Conservation (phyloP, 2,888 invertebrate genomes). For the Netelia inedita region DNA sequence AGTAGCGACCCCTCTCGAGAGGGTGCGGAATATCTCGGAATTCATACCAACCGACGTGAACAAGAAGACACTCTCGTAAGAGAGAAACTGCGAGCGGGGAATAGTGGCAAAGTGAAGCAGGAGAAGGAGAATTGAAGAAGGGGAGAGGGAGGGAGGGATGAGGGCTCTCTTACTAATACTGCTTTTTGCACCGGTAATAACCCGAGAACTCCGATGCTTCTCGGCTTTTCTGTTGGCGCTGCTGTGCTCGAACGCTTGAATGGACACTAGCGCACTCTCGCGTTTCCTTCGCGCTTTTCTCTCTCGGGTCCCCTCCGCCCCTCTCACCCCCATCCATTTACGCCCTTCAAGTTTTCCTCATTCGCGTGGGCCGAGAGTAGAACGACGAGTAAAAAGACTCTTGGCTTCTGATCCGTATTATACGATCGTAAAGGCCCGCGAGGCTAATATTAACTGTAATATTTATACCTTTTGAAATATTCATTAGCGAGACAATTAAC, state of each 20-base stretch:
- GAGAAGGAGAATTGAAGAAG: constrained; percentile 22
- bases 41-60: constrained; percentile 48
- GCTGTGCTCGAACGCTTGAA: constrained; percentile 32
- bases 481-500: not conserved
- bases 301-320: not conserved
- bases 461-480: not conserved
- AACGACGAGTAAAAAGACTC: constrained; percentile 33
- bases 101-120: not conserved
- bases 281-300: constrained; percentile 1
- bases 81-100: not conserved
- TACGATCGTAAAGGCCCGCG: constrained; percentile 11
- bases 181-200: constrained; percentile 58
- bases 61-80: constrained; percentile 29
- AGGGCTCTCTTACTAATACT: constrained; percentile 4
- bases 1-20: constrained; percentile 12
- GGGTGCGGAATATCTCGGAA: constrained; percentile 48
- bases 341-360: not conserved
- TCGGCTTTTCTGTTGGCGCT: constrained; percentile 26
- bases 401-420: constrained; percentile 45
- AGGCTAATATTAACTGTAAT: not conserved
- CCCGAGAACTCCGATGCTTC: constrained; percentile 27
- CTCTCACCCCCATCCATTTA: constrained; percentile 21
- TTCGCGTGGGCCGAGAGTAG: not conserved
- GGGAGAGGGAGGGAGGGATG: not conserved
- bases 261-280: constrained; percentile 43